These are phyloP conservation scores for Pycnomerus fuliginosus DNA, from an alignment of 2,888 invertebrate species.

Conservation along the genomic window DNA sequence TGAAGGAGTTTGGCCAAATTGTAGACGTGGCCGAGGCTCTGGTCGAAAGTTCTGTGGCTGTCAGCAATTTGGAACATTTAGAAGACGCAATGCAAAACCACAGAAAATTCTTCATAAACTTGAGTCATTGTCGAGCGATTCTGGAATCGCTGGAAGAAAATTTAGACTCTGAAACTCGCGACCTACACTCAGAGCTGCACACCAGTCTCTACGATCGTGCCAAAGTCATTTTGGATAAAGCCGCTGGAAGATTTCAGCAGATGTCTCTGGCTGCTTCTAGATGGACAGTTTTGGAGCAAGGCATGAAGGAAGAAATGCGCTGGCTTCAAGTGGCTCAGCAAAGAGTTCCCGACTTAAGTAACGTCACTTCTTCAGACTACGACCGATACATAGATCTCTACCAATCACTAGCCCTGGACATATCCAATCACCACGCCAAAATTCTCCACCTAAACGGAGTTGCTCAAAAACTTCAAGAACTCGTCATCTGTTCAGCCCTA, in stretches of 20 bases:
- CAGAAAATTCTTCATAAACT: slow-evolving; percentile 83
- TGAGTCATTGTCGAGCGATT: slow-evolving; percentile 84
- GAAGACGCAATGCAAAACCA: slow-evolving; percentile 89
- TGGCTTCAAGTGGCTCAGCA: slow-evolving; percentile 85
- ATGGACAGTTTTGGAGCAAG: slow-evolving; percentile 79
- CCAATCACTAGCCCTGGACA: slow-evolving; percentile 76
- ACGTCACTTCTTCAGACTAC: slow-evolving; percentile 79
- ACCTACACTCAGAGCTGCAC: slow-evolving; percentile 71
- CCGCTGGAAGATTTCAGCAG: slow-evolving; percentile 77
- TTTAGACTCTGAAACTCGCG: slow-evolving; percentile 76
- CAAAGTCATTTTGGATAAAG: slow-evolving; percentile 74
- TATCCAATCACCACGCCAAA: slow-evolving; percentile 78
- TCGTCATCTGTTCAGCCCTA: slow-evolving; percentile 73
- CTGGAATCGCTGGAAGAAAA: slow-evolving; percentile 83
- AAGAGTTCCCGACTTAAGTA: slow-evolving; percentile 76
- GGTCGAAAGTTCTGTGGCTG: slow-evolving; percentile 74
- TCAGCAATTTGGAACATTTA: slow-evolving; percentile 74
- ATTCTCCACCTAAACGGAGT: slow-evolving; percentile 71
- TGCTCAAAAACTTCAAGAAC: slow-evolving; percentile 70
- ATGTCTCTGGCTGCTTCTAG: slow-evolving; percentile 83
- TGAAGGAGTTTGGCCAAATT: slow-evolving; percentile 84
- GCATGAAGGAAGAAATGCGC: slow-evolving; percentile 78
- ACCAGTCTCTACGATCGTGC: slow-evolving; percentile 76
- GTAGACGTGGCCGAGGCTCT: slow-evolving; percentile 81
- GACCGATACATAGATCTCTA: slow-evolving; percentile 82